These are phyloP conservation scores for Tipula vernalis DNA, from an alignment of 2,888 invertebrate genomes.

Conservation along the genomic window DNA sequence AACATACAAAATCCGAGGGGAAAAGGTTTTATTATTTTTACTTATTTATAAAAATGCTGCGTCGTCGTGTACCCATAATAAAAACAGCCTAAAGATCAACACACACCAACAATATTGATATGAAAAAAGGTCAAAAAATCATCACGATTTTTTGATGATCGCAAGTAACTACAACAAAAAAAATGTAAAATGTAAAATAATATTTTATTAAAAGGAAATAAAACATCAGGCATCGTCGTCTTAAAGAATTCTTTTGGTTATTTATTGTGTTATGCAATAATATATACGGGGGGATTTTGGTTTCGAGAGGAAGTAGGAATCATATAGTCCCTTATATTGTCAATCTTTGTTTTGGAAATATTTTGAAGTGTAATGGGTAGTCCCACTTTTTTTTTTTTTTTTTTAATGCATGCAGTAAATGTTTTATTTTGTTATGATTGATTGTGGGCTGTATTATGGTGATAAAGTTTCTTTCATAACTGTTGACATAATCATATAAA, in stretches of 20 bases:
- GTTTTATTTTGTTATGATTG: not conserved
- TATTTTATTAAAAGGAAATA: not conserved
- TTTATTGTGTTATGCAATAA: not conserved
- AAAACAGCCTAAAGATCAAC: not conserved
- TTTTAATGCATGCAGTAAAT: not conserved
- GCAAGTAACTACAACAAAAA: not conserved
- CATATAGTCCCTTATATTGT: not conserved
- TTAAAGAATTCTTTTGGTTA: not conserved
- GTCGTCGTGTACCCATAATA: not conserved
- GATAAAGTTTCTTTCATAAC: not conserved
- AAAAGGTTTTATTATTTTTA: not conserved
- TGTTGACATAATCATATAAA: not conserved
- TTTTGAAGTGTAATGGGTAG: not conserved
- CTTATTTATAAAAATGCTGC: not conserved
- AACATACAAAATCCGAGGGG: not conserved
- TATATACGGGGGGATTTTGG: not conserved
- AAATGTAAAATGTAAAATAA: not conserved
- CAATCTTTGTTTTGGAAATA: not conserved
- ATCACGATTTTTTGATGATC: conserved; percentile 4
- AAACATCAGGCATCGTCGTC: not conserved
- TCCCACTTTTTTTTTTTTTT: not conserved
- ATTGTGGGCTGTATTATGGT: not conserved
- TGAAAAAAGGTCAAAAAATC: not conserved
- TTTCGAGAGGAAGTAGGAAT: not conserved
- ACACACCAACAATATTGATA: not conserved